Percentiles rank a stretch among this genome's conserved stretches.
phyloP scores from a whole-genome alignment of 2,888 invertebrate species.

The Philonicus albiceps region DNA sequence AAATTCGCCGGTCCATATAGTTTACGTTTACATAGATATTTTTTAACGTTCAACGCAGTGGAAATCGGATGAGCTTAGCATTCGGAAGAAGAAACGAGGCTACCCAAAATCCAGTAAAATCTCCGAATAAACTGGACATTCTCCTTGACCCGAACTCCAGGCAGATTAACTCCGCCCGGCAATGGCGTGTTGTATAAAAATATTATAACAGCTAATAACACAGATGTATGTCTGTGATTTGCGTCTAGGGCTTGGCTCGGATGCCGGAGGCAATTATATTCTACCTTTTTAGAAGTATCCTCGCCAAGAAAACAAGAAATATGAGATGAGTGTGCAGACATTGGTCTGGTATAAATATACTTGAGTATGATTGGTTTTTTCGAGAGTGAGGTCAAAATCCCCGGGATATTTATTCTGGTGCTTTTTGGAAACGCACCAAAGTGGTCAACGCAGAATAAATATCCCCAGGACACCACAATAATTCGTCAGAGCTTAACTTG shows the following conservation, averaged over 20 bases:
- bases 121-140: conserved; percentile 6
- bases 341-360: conserved; percentile 1
- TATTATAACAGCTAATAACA: conserved; percentile 47
- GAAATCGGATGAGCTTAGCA: conserved; percentile 40
- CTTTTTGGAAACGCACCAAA: conserved; percentile 13
- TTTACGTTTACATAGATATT: conserved; percentile 44
- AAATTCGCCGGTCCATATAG: conserved; percentile 41
- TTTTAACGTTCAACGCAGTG: conserved; percentile 23
- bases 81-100: neutral
- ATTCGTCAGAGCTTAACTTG: neutral
- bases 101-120: neutral
- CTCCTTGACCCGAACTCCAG: neutral
- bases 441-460: conserved; percentile 24
- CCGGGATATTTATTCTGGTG: conserved; percentile 13
- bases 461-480: neutral
- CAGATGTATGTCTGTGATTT: conserved; percentile 43
- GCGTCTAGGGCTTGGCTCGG: neutral
- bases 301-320: conserved; percentile 8
- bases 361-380: conserved; percentile 35
- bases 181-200: conserved; percentile 43
- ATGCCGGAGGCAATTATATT: conserved; percentile 17
- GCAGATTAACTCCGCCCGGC: conserved; percentile 41
- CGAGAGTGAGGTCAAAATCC: neutral
- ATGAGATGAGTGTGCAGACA: neutral
- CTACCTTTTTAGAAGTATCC: conserved; percentile 12